Percentiles rank a stretch among this genome's conserved stretches.
Evolutionary conservation across 2,113 vertebrate genomes (phyloP).

Genomic region (Oxyruncus cristatus): DNA sequence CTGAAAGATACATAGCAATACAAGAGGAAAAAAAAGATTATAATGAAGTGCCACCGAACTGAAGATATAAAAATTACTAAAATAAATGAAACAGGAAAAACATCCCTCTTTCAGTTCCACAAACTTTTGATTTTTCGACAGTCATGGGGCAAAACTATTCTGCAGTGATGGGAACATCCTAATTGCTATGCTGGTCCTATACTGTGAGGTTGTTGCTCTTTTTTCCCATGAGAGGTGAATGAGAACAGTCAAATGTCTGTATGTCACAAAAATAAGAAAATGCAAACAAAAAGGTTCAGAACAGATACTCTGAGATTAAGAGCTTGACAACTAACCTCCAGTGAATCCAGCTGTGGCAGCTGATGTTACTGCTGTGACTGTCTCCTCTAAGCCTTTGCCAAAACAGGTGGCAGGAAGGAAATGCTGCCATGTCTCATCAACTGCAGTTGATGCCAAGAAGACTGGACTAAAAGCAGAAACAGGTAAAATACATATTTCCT

Average conservation of each 20-base stretch:
- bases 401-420: conserved; percentile 65
- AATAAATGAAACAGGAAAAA: not conserved
- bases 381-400: not conserved
- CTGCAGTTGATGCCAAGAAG: not conserved
- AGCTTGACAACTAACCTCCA: conserved; percentile 19
- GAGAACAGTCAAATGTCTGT: not conserved
- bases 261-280: not conserved
- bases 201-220: not conserved
- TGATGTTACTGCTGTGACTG: not conserved
- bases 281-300: not conserved
- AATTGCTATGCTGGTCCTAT: not conserved
- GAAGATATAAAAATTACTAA: not conserved
- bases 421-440: not conserved
- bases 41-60: not conserved
- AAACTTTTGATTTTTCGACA: not conserved
- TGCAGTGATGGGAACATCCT: not conserved
- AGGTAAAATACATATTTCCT: conserved; percentile 28
- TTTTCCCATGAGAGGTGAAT: not conserved
- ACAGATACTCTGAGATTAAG: not conserved
- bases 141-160: not conserved
- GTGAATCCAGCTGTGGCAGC: conserved; percentile 44
- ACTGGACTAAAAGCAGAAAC: conserved; percentile 1
- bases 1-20: not conserved
- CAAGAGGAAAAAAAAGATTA: not conserved
- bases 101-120: not conserved